Evolutionary conservation across 2,888 invertebrate species (phyloP).

Genomic region (Tiliacea aurago): DNA sequence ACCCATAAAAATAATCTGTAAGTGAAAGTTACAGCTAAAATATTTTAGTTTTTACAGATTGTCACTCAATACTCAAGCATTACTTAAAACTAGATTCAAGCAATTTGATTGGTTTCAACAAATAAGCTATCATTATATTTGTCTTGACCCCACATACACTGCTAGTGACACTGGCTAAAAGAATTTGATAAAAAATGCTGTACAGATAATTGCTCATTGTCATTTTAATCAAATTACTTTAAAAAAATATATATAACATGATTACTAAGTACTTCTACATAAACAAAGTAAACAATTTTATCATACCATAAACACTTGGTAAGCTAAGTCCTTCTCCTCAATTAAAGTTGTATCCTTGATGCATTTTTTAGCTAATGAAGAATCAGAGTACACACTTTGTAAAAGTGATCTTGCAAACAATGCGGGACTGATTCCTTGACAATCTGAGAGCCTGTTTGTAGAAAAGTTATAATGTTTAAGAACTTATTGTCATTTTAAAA

Average conservation of each 20-base stretch:
- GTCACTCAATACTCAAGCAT: no score
- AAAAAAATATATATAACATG: not conserved
- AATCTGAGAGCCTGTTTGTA: conserved; percentile 80
- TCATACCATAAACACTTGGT: conserved; percentile 94
- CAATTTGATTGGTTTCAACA: not conserved
- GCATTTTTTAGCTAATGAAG: conserved; percentile 87
- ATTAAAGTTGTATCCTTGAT: conserved; percentile 94
- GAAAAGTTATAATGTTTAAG: not conserved
- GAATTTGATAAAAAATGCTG: not conserved
- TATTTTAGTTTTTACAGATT: no score
- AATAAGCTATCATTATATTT: not conserved
- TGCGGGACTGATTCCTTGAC: conserved; percentile 85
- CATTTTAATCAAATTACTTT: not conserved
- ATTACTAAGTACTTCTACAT: not conserved
- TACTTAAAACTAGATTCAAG: no score
- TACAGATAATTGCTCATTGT: not conserved
- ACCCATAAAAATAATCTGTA: not conserved
- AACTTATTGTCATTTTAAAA: not conserved
- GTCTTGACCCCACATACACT: not conserved
- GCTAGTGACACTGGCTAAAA: not conserved
- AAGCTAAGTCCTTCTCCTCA: conserved; percentile 92
- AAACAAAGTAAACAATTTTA: not conserved
- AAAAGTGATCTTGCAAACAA: conserved; percentile 86
- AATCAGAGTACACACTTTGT: conserved; percentile 85
- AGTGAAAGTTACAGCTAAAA: not conserved